These are phyloP conservation scores for Euglossa dilemma DNA, from an alignment of 1,140 invertebrate genomes.

Conservation along the genomic window DNA sequence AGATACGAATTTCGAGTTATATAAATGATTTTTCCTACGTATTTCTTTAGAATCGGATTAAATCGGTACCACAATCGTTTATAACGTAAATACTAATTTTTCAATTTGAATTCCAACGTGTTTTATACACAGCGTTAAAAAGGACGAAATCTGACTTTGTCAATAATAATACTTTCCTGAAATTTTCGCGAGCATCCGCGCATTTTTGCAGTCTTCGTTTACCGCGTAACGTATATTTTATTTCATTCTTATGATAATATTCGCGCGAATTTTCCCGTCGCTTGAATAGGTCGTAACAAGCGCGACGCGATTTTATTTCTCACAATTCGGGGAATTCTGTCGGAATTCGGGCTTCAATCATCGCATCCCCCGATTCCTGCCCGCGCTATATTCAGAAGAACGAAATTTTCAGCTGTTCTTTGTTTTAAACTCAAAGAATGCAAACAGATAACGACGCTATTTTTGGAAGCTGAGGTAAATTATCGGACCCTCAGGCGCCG, in stretches of 20 bases:
- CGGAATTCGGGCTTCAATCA: constrained; percentile 46
- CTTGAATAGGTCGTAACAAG: constrained; percentile 21
- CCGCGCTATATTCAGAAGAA: constrained; percentile 28
- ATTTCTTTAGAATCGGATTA: too few species aligned
- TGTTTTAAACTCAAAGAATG: constrained; percentile 45
- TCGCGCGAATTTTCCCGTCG: not conserved
- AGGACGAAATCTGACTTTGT: not conserved
- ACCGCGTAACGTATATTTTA: not conserved
- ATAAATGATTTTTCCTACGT: too few species aligned
- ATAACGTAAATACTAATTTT: not conserved
- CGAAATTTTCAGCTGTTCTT: constrained; percentile 50
- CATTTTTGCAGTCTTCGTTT: not conserved
- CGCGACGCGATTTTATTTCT: constrained; percentile 39
- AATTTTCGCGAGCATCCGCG: not conserved
- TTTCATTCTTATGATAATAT: constrained; percentile 33
- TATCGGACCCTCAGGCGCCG: constrained; percentile 13
- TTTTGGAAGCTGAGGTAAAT: constrained; percentile 27
- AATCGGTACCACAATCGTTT: not conserved
- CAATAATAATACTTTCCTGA: not conserved
- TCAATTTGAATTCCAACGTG: not conserved
- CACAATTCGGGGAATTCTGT: constrained; percentile 25
- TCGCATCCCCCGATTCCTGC: not conserved
- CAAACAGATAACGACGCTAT: constrained; percentile 46
- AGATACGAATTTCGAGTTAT: too few species aligned
- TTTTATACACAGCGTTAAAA: not conserved